Evolutionary conservation across 2,113 vertebrate species (phyloP).

Genomic region (Sapayoa aenigma): DNA sequence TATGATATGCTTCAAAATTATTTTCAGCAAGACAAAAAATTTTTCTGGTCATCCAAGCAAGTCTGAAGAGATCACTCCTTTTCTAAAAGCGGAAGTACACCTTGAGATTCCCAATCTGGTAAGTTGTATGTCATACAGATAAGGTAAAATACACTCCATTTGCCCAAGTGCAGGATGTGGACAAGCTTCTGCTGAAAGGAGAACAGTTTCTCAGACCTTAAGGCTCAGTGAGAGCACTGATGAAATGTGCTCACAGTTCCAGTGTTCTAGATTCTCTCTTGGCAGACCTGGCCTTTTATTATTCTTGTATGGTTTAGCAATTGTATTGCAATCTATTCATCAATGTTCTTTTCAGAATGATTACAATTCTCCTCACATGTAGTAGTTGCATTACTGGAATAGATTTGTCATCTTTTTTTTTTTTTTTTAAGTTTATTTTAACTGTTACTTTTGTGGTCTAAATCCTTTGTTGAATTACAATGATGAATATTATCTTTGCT

Average conservation of each 20-base stretch:
- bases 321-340: neutral
- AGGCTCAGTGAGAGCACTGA: neutral
- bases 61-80: conserved; percentile 51
- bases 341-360: neutral
- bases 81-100: conserved; percentile 80
- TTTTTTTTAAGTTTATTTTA: neutral
- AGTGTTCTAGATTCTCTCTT: neutral
- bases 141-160: neutral
- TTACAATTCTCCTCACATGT: neutral
- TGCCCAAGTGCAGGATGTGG: neutral
- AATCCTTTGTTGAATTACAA: neutral
- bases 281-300: neutral
- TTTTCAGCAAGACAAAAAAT: conserved; percentile 53
- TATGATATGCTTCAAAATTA: neutral
- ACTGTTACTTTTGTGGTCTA: neutral
- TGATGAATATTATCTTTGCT: neutral
- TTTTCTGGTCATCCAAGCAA: conserved; percentile 2
- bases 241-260: neutral
- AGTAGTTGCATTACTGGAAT: neutral
- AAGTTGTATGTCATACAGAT: conserved; percentile 9
- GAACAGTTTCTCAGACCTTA: neutral
- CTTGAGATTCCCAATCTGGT: conserved; percentile 79
- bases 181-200: neutral
- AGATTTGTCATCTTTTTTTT: neutral
- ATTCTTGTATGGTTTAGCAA: neutral